Conservation (phyloP, 2,113 vertebrate genomes). For the Grantiella picta region DNA sequence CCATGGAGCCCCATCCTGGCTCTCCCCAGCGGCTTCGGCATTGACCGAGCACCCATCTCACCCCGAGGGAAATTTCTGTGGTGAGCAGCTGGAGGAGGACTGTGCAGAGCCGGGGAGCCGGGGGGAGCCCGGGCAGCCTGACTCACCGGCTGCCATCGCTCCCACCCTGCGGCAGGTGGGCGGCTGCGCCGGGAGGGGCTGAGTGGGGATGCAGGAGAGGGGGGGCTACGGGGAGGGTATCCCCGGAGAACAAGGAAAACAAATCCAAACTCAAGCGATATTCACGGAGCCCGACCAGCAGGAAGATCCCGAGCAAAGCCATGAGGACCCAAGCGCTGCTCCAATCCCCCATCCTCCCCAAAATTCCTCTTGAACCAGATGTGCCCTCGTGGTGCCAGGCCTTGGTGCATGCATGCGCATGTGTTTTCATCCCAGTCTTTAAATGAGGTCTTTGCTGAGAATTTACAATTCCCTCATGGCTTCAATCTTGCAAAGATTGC, state of each 20-base stretch:
- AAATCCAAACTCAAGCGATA: constrained; percentile 8
- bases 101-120: background rate
- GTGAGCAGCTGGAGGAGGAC: constrained; percentile 25
- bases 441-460: constrained; percentile 73
- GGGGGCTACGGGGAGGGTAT: background rate
- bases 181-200: background rate
- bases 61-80: accelerated
- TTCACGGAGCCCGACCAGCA: background rate
- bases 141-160: constrained; percentile 59
- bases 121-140: constrained; percentile 11
- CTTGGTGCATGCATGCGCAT: background rate
- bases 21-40: accelerated
- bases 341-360: background rate
- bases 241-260: constrained; percentile 7
- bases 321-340: accelerated
- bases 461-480: constrained; percentile 72
- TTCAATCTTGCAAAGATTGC: constrained; percentile 73
- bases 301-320: background rate
- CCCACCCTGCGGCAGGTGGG: background rate
- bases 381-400: constrained; percentile 10
- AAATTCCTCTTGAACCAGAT: constrained; percentile 7
- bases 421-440: constrained; percentile 50
- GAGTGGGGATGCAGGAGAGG: background rate
- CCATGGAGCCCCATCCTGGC: accelerated
- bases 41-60: accelerated